Conservation (phyloP, 2,113 vertebrate species). For the Gambusia holbrooki region DNA sequence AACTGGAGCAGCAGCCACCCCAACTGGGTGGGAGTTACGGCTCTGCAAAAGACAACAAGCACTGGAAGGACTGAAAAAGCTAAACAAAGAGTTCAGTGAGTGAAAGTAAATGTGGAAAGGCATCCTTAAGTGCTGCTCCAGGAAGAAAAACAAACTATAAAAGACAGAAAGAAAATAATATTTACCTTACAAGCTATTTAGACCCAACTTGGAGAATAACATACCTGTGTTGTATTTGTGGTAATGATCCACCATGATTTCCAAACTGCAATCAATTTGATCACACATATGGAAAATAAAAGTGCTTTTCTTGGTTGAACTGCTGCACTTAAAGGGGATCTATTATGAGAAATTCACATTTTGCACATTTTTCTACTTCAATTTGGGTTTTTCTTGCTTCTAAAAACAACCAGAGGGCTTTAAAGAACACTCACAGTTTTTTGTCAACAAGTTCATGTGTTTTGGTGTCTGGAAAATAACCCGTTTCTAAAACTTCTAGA, state of each 20-base stretch:
- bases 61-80: neutral
- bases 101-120: constrained; percentile 23
- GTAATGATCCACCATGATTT: too few relatives aligned
- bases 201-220: neutral
- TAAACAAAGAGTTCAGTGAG: constrained; percentile 30
- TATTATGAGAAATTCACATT: neutral
- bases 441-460: too few relatives aligned
- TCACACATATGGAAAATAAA: neutral
- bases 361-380: neutral
- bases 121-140: neutral
- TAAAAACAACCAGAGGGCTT: too few relatives aligned
- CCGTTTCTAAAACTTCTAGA: too few relatives aligned
- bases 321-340: too few relatives aligned
- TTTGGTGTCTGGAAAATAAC: too few relatives aligned
- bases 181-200: neutral
- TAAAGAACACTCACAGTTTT: too few relatives aligned
- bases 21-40: constrained; percentile 22
- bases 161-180: neutral
- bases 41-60: constrained; percentile 40
- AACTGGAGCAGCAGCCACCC: constrained; percentile 65
- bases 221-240: neutral
- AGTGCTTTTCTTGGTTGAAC: neutral
- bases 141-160: neutral
- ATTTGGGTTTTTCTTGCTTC: too few relatives aligned
- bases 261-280: neutral